phyloP scores from a whole-genome alignment of 2,797 vertebrate species.

The Steatocranus sp. region DNA sequence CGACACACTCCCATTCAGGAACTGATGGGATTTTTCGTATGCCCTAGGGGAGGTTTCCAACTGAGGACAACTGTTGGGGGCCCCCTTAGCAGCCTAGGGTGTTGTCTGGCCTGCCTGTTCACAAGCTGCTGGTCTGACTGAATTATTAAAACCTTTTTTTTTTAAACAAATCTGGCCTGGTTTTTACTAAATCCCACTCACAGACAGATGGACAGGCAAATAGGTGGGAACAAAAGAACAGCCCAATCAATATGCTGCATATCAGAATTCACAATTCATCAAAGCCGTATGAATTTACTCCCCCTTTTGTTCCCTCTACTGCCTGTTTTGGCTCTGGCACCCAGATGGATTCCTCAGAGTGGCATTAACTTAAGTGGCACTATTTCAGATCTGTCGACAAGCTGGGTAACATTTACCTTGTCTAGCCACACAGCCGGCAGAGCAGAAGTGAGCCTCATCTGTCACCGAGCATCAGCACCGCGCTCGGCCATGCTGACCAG shows the following conservation, averaged over 20 bases:
- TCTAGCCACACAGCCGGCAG: slow-evolving; percentile 40
- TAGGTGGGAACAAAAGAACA: neutral
- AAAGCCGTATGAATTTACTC: slow-evolving; percentile 5
- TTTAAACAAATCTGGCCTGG: neutral
- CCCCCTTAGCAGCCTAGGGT: neutral
- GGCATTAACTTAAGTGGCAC: slow-evolving; percentile 50
- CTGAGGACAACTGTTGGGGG: neutral
- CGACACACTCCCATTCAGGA: neutral
- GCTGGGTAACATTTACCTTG: slow-evolving; percentile 38
- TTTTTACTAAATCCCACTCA: neutral
- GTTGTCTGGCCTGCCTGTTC: neutral
- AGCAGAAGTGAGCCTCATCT: slow-evolving; percentile 54
- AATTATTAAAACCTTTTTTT: neutral
- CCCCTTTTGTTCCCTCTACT: neutral
- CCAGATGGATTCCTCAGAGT: slow-evolving; percentile 44
- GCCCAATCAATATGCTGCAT: neutral
- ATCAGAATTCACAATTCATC: slow-evolving; percentile 43
- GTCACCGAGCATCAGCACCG: slow-evolving; percentile 51
- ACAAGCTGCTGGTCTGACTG: neutral
- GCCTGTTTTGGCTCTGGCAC: slow-evolving; percentile 17
- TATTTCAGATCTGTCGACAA: slow-evolving; percentile 59
- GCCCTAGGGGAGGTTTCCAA: neutral
- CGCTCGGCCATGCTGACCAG: slow-evolving; percentile 37
- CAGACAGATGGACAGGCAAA: neutral
- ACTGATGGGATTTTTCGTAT: neutral